Evolutionary conservation across 2,888 invertebrate species (phyloP), one percentile per base, ranked within the genome.

Genomic region (Aleiodes leptofemur): DNA sequence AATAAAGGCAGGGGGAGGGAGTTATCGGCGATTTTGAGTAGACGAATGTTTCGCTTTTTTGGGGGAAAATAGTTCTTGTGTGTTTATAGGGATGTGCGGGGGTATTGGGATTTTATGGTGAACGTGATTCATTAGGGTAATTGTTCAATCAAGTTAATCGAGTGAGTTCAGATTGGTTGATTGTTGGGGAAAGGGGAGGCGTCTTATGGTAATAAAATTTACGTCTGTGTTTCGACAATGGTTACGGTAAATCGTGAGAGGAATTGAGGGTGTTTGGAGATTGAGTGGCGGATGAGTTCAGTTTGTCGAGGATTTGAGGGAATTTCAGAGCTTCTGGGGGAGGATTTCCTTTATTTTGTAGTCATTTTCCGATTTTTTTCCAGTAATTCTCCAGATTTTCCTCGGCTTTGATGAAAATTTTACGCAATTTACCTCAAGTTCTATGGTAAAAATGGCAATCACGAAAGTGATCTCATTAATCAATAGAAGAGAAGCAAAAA

Each of bases 81-180:
- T 38, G 43, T 7, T 43, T 43, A 43, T 9, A 9, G 8, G 43
- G 9, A 43, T 3, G 11, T 43, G 9, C 43, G 11, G 43, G 9
- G 11, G 11, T 43, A 23, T 51, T 51, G 0, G 50, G 16, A 31
- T 31, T 68, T 68, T 23, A 68, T 68, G 72, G 69, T 64, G 69
- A 75, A 82, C 78, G 82, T 83, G 85, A 86, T 86, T 87, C 86
- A 86, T 87, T 86, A 84, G 83, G 51, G 83, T 85, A 84, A 87
- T 87, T 85, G 86, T 83, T 83, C 86, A 86, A 87, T 87, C 85
- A 86, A 87, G 85, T 86, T 87, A 86, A 87, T 87, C 84, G 87
- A 84, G 83, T 69, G 80, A 34, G 23, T 56, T 14, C 6, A 56
- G 8, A 56, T 56, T 29, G 14, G 1, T 56, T 6, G 34, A 38